Evolutionary conservation across 2,113 vertebrate species (phyloP), one percentile per base, ranked within the genome.

Genomic region (Perca fluviatilis): DNA sequence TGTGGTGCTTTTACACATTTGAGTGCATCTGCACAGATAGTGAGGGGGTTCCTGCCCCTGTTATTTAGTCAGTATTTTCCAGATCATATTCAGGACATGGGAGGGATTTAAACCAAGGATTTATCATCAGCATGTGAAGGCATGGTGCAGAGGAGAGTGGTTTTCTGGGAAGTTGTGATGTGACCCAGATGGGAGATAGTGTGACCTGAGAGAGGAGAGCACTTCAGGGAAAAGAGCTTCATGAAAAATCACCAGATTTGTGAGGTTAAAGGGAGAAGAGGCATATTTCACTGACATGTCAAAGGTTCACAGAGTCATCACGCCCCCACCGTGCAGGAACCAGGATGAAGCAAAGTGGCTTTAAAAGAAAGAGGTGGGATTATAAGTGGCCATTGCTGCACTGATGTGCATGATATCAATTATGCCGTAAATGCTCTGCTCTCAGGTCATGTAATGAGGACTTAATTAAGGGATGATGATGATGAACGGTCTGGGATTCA

Each of bases 121-220:
- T 92, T 83, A 94, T 90, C 36, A 76, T 60, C 25, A 30, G 71
- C 58, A 68, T 82, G 80, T 80, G 71, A 79, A 82, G 63, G 80
- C 68, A 81, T 33, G 10, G 40, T 56, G 36, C 46, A 4, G 76
- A 74, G 67, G 63, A 77, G 54, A 84, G 47, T 54, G 70, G 69
- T 78, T 91, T 87, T 89, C 82, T 82, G 80, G 79, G 79, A 88
- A 92, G 79, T 80, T 74, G 66, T 87, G 76, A 91, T 93, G 71
- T 85, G 85, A 88, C 90, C 91, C 92, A 95, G 90, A 94, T 94
- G 92, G 79, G 88, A 81, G 74, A 84, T 72, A 43, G 70, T 69
- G 80, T 77, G 91, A 92, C 90, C 82, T 79, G 54, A 76, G 66
- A 60, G 49, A 14, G 46, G 33, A 49, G n/a, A 65, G 72, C 49